Percentiles rank a stretch among this genome's conserved stretches.
phyloP scores from a whole-genome alignment of 64 coral and sea anemone genomes.

The Astreopora myriophthalma region DNA sequence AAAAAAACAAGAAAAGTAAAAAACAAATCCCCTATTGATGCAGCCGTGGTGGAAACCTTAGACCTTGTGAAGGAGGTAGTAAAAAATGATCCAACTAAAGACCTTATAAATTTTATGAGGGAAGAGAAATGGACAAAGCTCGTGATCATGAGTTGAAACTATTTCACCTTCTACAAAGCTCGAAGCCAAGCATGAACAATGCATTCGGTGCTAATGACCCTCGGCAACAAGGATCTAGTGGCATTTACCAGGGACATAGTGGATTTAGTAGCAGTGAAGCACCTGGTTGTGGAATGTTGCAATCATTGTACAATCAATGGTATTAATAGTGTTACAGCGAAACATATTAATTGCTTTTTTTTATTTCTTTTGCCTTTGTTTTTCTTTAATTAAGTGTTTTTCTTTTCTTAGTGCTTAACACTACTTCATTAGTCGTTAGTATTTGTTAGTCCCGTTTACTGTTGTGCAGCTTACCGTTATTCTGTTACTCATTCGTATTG shows the following conservation, averaged over 20 bases:
- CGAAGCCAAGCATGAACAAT: not conserved
- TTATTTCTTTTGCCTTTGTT: too few relatives aligned
- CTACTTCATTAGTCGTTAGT: too few relatives aligned
- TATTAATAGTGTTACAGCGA: too few relatives aligned
- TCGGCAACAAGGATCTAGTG: slow-evolving; percentile 4
- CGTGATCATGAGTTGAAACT: slow-evolving; percentile 48
- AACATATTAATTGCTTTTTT: too few relatives aligned
- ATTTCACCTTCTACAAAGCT: slow-evolving; percentile 45
- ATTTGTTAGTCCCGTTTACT: too few relatives aligned
- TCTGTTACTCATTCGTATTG: too few relatives aligned
- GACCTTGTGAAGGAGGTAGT: slow-evolving; percentile 52
- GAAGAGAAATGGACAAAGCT: slow-evolving; percentile 58
- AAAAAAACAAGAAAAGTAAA: slow-evolving; percentile 26
- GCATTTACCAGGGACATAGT: not conserved
- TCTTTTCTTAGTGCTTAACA: too few relatives aligned
- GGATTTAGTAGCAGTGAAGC: slow-evolving; percentile 8
- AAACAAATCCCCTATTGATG: slow-evolving; percentile 52
- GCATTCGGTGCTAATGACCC: slow-evolving; percentile 1
- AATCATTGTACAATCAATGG: slow-evolving; percentile 17
- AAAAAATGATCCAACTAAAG: slow-evolving; percentile 68
- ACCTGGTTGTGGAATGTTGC: slow-evolving; percentile 10
- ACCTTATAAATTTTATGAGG: slow-evolving; percentile 71
- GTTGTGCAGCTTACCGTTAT: too few relatives aligned
- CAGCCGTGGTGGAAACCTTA: slow-evolving; percentile 19
- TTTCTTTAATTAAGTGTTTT: too few relatives aligned